These are phyloP conservation scores for Ectropis grisescens DNA, from an alignment of 1,140 invertebrate genomes.

Conservation along the genomic window DNA sequence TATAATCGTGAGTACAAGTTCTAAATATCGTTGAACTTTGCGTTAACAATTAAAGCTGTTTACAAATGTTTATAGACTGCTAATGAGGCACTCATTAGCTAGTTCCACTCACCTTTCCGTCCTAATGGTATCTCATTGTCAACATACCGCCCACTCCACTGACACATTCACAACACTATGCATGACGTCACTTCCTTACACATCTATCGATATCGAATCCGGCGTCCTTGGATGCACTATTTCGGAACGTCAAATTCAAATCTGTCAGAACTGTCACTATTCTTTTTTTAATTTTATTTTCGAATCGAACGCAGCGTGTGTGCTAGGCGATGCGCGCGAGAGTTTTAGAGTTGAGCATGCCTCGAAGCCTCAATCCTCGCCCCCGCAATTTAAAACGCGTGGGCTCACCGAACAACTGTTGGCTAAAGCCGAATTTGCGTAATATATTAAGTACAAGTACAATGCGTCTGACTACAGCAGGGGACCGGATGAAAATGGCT, in stretches of 20 bases:
- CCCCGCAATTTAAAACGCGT: conserved; percentile 57
- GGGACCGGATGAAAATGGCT: conserved; percentile 58
- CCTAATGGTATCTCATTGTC: conserved; percentile 63
- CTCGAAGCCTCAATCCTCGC: conserved; percentile 49
- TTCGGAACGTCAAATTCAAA: conserved; percentile 18
- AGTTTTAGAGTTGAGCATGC: conserved; percentile 36
- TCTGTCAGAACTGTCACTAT: conserved; percentile 30
- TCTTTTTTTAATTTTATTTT: conserved; percentile 31
- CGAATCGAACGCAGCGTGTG: conserved; percentile 48
- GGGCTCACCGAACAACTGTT: conserved; percentile 37
- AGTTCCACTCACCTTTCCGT: conserved; percentile 52
- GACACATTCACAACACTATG: conserved; percentile 53
- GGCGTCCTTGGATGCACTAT: conserved; percentile 34
- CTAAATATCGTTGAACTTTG: too few relatives aligned
- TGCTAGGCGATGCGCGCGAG: conserved; percentile 44
- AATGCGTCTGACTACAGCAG: conserved; percentile 49
- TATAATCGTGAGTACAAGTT: too few relatives aligned
- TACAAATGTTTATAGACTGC: conserved; percentile 24
- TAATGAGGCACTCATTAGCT: conserved; percentile 26
- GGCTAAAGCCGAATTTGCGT: conserved; percentile 60
- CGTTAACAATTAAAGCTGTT: too few relatives aligned
- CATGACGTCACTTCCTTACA: conserved; percentile 61
- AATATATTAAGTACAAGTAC: conserved; percentile 33
- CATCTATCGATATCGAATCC: conserved; percentile 41
- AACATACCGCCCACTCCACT: conserved; percentile 41